Evolutionary conservation across 1,140 invertebrate species (phyloP).

Genomic region (Bombus haemorrhoidalis): DNA sequence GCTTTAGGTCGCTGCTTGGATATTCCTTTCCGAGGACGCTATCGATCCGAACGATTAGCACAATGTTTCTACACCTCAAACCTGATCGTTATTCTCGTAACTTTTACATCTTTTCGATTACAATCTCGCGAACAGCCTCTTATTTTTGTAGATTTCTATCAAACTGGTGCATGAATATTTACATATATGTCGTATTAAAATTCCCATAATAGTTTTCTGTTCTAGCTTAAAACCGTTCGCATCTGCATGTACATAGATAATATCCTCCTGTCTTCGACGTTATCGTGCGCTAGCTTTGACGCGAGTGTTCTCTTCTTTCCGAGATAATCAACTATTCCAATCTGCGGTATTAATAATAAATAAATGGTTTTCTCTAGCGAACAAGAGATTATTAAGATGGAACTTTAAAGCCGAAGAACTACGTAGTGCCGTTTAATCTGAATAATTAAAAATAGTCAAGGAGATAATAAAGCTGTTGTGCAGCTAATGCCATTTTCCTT

Average conservation of each 20-base stretch:
- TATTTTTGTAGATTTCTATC: background rate
- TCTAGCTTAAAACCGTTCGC: background rate
- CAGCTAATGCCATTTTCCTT: background rate
- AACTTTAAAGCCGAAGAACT: background rate
- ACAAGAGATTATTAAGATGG: background rate
- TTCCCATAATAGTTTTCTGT: background rate
- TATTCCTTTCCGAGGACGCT: background rate
- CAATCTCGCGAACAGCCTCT: background rate
- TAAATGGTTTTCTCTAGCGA: background rate
- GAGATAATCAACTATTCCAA: background rate
- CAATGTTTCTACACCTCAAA: background rate
- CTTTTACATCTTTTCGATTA: background rate
- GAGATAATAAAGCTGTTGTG: background rate
- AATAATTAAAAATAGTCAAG: background rate
- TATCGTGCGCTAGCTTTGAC: background rate
- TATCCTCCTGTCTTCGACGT: background rate
- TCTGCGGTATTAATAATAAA: background rate
- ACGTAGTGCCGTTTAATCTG: background rate
- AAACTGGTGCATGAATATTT: constrained; percentile 1
- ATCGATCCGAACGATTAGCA: constrained; percentile 7
- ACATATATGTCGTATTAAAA: background rate
- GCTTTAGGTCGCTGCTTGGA: background rate
- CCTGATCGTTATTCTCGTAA: background rate
- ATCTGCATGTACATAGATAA: background rate
- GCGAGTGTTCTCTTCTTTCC: too few species aligned